phyloP scores from a whole-genome alignment of 2,113 vertebrate species.

The Madoqua kirkii region DNA sequence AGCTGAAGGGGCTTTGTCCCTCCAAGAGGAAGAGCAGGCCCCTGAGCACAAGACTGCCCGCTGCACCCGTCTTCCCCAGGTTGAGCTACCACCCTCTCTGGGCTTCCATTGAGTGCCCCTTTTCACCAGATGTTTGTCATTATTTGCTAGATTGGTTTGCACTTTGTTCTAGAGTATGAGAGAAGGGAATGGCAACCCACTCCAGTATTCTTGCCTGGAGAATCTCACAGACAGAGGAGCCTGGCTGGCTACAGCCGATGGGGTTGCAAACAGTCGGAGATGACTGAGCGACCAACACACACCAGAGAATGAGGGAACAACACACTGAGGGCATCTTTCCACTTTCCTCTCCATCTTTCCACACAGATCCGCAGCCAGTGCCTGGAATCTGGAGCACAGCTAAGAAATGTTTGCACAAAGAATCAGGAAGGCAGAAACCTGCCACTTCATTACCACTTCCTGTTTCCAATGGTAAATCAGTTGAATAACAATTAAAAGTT shows the following conservation, averaged over 20 bases:
- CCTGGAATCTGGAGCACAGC: background rate
- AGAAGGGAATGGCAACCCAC: background rate
- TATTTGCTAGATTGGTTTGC: background rate
- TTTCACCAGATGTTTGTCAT: background rate
- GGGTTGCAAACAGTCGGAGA: background rate
- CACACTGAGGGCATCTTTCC: background rate
- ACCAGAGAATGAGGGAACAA: background rate
- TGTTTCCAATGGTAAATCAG: background rate
- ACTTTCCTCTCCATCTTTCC: background rate
- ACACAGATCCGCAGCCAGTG: background rate
- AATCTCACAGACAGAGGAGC: background rate
- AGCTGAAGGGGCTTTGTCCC: background rate
- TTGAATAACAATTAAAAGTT: background rate
- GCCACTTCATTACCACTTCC: background rate
- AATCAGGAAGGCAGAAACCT: background rate
- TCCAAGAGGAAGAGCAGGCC: background rate
- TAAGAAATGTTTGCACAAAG: background rate
- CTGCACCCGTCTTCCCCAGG: background rate
- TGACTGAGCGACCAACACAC: background rate
- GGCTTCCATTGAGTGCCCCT: background rate
- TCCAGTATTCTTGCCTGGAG: background rate
- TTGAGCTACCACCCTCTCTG: rapidly evolving
- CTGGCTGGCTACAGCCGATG: background rate
- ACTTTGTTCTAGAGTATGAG: background rate
- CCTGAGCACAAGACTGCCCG: background rate